Evolutionary conservation across 2,888 invertebrate genomes (phyloP).

Genomic region (Hetaerina titia): DNA sequence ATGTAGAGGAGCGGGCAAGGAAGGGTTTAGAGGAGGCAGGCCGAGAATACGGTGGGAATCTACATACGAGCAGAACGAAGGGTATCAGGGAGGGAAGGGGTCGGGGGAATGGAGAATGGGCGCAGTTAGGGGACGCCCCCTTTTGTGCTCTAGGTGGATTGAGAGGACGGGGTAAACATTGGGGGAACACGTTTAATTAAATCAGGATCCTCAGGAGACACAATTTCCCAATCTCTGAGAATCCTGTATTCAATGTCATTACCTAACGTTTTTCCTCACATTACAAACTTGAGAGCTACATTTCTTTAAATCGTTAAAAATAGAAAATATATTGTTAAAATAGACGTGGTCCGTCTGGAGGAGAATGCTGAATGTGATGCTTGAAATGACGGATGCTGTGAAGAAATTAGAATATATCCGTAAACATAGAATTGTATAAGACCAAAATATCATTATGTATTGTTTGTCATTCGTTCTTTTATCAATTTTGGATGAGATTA

Average conservation of each 20-base stretch:
- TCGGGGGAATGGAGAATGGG: not conserved
- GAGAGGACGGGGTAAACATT: not conserved
- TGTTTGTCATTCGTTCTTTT: too few relatives aligned
- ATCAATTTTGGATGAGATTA: too few relatives aligned
- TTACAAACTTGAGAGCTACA: not conserved
- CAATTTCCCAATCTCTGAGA: not conserved
- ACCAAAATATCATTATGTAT: too few relatives aligned
- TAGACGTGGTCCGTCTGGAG: too few relatives aligned
- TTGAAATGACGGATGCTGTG: too few relatives aligned
- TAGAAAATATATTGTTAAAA: too few relatives aligned
- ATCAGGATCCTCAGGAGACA: conserved; percentile 1
- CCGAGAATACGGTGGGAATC: conserved; percentile 7
- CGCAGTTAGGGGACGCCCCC: not conserved
- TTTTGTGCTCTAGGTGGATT: not conserved
- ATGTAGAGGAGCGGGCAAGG: not conserved
- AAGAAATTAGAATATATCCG: too few relatives aligned
- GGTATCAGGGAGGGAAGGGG: not conserved
- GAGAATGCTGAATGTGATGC: too few relatives aligned
- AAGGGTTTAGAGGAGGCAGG: conserved; percentile 2
- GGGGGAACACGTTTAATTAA: conserved; percentile 1
- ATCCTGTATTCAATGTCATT: not conserved
- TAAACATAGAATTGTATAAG: too few relatives aligned
- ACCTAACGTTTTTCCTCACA: not conserved
- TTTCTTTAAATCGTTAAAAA: too few relatives aligned
- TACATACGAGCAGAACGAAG: not conserved